Base-by-base conservation (phyloP, 2,113 vertebrate species). In the Alectura lathami region DNA sequence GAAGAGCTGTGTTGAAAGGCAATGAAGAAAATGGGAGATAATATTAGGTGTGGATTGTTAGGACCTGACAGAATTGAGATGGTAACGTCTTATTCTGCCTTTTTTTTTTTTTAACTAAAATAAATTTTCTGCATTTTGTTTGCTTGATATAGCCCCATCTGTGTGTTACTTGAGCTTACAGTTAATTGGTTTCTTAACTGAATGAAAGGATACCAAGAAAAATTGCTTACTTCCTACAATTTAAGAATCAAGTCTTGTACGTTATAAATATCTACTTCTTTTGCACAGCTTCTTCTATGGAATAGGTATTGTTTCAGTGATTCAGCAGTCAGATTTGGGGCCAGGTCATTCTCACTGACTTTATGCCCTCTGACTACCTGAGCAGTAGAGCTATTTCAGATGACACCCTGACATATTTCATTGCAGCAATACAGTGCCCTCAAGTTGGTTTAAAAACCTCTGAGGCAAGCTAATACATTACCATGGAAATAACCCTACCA, bases 21-120 rank as follows among this genome's bases (percentile, higher is more conserved):
- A 83, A 2, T 40, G 87, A 94, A 79, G 79, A 96, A 94, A 94
- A 95, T 45, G 88, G 80, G 50, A 89, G 59, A 72, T 94, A 83
- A 79, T 83, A 60, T 68, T 54, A 83, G 47, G n/a, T 78, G 36
- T 81, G 76, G 43, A 40, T 83, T 81, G n/a, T 84, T 86, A 88
- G 62, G 72, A 76, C 50, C 63, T 75, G 67, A 74, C 43, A 80
- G 51, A 78, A 70, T 22, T 59, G 36, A 68, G 82, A 56, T 47
- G 78, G 6, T 78, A 62, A 9, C 32, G 27, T 77, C 76, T 7
- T 67, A 40, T 48, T 92, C 75, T 72, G 8, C 63, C 30, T 77
- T 92, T 94, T 91, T 34, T 34, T 36, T 59, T n/a, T 20, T 13
- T 60, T 43, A 48, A 27, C 34, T 36, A 16, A 30, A 53, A 69